Base-by-base conservation (phyloP, 2,888 invertebrate species). In the Plutella xylostella region DNA sequence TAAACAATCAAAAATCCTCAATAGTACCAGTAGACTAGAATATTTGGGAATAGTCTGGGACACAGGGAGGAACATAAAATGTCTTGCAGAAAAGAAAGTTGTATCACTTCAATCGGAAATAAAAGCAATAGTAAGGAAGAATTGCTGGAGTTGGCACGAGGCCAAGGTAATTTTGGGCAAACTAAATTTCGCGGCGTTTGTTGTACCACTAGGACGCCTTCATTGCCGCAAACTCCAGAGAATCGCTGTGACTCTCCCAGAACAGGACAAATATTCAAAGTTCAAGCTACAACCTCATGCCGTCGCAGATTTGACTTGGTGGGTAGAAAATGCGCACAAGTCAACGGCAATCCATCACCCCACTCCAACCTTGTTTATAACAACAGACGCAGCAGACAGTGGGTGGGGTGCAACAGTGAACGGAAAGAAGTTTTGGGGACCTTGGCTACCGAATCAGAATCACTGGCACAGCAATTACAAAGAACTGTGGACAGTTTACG, bases 401-500 rank as follows among this genome's bases (percentile, higher is more conserved):
- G 28, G 41, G 6, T 42, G 42, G 42, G 30, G 38, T 6, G 53
- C 54, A 0, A 34, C 35, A 1, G 15, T 51, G 30, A 33, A 48
- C 30, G 21, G 22, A 7, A 1, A 34, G 25, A 31, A 14, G 11
- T 15, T 51, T 2, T n/a, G 20, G 2, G 47, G 47, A 1, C 5
- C 18, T 17, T n/a, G 52, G 53, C 52, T 40, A 43, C n/a, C 1
- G 22, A 3, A 3, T 1, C 52, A 55, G 15, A 4, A 3, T 7
- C 2, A 5, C 5, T 53, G 52, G 54, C 54, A 55, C 41, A 46
- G 19, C 45, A 51, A 51, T 46, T 33, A 40, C 7, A 51, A 51
- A 30, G 47, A 48, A 18, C 33, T 50, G 37, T 48, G 18, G 43
- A 45, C 46, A 21, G 46, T 50, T 9, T 15, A 42, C n/a, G 30